Conservation (phyloP, 30 jellyfish, hydroid and myxozoan genomes). For the Turritopsis dohrnii region DNA sequence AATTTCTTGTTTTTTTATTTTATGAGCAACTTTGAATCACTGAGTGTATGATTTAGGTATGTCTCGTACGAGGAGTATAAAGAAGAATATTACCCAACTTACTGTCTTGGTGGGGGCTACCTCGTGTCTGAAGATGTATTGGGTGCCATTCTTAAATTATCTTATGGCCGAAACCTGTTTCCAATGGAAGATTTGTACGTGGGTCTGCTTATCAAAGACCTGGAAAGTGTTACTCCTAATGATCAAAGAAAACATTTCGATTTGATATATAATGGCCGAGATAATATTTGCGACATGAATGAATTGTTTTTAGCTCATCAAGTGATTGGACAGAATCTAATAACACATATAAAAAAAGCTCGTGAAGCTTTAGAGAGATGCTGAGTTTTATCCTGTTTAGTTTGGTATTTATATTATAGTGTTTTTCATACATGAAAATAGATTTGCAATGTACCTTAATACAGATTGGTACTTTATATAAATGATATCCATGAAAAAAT, state of each 20-base stretch:
- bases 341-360: constrained; percentile 19
- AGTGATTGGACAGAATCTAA: constrained; percentile 32
- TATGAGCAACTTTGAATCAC: no score
- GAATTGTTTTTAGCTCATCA: constrained; percentile 59
- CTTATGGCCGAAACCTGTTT: constrained; percentile 54
- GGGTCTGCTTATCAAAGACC: constrained; percentile 57
- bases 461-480: not conserved
- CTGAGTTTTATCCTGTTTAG: not conserved
- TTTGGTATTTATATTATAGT: not conserved
- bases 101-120: constrained; percentile 95
- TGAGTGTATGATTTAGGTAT: constrained; percentile 54
- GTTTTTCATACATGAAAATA: not conserved
- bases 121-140: constrained; percentile 79
- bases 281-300: constrained; percentile 41
- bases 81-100: constrained; percentile 60
- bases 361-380: constrained; percentile 18
- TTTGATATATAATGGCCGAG: constrained; percentile 47
- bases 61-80: constrained; percentile 53
- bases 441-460: no score
- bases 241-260: constrained; percentile 53
- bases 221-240: constrained; percentile 41
- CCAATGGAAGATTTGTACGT: constrained; percentile 88
- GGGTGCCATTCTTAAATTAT: constrained; percentile 30
- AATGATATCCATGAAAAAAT: not conserved
- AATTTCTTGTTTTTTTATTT: no score